Evolutionary conservation across 2,888 invertebrate genomes (phyloP).

Genomic region (Drosophila testacea): DNA sequence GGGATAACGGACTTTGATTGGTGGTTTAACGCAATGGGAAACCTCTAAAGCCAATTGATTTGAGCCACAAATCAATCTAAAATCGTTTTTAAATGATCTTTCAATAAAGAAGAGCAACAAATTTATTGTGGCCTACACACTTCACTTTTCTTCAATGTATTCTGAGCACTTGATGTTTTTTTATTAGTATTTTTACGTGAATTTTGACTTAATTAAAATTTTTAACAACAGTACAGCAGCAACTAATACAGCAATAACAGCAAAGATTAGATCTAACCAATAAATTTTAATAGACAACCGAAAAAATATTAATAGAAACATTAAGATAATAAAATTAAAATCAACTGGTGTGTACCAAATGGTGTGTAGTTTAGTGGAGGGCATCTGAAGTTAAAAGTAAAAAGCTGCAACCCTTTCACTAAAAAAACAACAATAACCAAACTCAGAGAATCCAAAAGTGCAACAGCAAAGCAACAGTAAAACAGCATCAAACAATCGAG

Average conservation of each 20-base stretch:
- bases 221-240: slow-evolving; percentile 57
- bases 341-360: slow-evolving; percentile 5
- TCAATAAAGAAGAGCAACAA: slow-evolving; percentile 15
- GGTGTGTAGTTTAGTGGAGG: slow-evolving; percentile 20
- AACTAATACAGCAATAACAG: slow-evolving; percentile 11
- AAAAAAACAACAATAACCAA: slow-evolving; percentile 37
- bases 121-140: slow-evolving; percentile 44
- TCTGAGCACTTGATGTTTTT: slow-evolving; percentile 47
- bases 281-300: slow-evolving; percentile 29
- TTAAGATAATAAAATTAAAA: slow-evolving; percentile 23
- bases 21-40: slow-evolving; percentile 39
- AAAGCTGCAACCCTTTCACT: slow-evolving; percentile 78
- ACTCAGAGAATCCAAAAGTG: slow-evolving; percentile 62
- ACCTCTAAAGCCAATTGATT: slow-evolving; percentile 22
- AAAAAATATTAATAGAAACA: slow-evolving; percentile 10
- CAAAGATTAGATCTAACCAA: slow-evolving; percentile 10
- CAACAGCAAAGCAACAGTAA: slow-evolving; percentile 17
- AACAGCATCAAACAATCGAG: slow-evolving; percentile 53
- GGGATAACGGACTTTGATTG: slow-evolving; percentile 23
- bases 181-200: slow-evolving; percentile 24
- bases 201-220: slow-evolving; percentile 51
- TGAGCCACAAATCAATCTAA: slow-evolving; percentile 27
- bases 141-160: slow-evolving; percentile 55
- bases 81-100: slow-evolving; percentile 53
- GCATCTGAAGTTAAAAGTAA: slow-evolving; percentile 30